phyloP scores from a whole-genome alignment of 2,797 vertebrate species.

The Crenichthys baileyi region DNA sequence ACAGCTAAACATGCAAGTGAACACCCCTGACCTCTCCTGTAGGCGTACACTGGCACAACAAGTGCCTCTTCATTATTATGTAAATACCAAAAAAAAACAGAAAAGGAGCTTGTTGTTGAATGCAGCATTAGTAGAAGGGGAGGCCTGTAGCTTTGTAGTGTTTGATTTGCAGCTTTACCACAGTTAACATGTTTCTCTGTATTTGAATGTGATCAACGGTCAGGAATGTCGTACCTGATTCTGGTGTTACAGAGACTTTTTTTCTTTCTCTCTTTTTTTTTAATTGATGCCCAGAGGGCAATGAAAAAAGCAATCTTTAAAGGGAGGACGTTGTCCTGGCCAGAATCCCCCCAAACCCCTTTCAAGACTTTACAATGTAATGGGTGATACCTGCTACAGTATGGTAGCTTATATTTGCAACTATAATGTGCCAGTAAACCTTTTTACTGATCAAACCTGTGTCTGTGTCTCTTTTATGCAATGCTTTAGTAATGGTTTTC shows the following conservation, averaged over 20 bases:
- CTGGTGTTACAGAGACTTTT: constrained; percentile 53
- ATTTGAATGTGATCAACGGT: constrained; percentile 81
- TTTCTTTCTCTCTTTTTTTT: background rate
- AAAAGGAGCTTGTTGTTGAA: constrained; percentile 63
- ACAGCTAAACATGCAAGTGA: constrained; percentile 71
- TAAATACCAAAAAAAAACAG: constrained; percentile 68
- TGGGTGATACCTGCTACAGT: constrained; percentile 74
- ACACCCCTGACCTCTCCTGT: constrained; percentile 74
- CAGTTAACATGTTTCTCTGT: constrained; percentile 72
- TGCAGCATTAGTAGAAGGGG: constrained; percentile 66
- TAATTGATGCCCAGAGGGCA: constrained; percentile 62
- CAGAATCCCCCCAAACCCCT: constrained; percentile 52
- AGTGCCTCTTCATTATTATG: constrained; percentile 75
- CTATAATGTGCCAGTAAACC: constrained; percentile 79
- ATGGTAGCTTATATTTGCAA: constrained; percentile 78
- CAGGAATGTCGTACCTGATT: constrained; percentile 77
- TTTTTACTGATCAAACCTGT: constrained; percentile 70
- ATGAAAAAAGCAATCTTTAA: constrained; percentile 70
- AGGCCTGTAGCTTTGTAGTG: constrained; percentile 70
- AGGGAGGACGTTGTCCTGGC: constrained; percentile 56
- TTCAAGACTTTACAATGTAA: constrained; percentile 75
- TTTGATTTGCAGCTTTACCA: constrained; percentile 77
- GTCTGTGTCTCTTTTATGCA: constrained; percentile 30
- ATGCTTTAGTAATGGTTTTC: background rate
- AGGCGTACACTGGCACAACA: constrained; percentile 72